Evolutionary conservation across 2,113 vertebrate genomes (phyloP).

Genomic region (Gymnogyps californianus): DNA sequence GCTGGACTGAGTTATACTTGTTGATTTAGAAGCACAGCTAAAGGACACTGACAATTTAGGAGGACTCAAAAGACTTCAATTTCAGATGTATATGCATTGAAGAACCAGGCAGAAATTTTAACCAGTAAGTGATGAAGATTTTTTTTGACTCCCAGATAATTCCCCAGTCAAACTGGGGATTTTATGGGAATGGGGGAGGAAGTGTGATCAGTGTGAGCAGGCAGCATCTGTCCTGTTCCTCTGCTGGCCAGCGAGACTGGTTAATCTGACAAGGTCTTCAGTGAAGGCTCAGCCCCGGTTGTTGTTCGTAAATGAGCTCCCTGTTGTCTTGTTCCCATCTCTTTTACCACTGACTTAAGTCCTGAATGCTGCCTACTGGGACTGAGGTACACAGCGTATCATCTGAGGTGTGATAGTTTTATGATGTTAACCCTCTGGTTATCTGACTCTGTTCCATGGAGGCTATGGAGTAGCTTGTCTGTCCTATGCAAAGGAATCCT

Average conservation of each 20-base stretch:
- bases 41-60: background rate
- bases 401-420: background rate
- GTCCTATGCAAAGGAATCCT: background rate
- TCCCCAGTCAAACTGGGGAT: background rate
- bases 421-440: background rate
- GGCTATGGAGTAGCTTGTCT: accelerated
- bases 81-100: background rate
- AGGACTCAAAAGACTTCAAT: background rate
- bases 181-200: background rate
- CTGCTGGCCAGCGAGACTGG: background rate
- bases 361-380: background rate
- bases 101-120: background rate
- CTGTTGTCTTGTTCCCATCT: background rate
- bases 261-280: background rate
- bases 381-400: background rate
- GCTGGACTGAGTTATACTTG: background rate
- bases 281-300: background rate
- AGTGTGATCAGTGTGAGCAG: background rate
- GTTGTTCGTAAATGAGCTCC: background rate
- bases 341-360: background rate
- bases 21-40: background rate
- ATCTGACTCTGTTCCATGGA: background rate
- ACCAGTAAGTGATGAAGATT: background rate
- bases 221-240: background rate
- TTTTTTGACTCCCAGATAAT: background rate